Evolutionary conservation across 2,888 invertebrate genomes (phyloP).

Genomic region (Trachelus tabidus): DNA sequence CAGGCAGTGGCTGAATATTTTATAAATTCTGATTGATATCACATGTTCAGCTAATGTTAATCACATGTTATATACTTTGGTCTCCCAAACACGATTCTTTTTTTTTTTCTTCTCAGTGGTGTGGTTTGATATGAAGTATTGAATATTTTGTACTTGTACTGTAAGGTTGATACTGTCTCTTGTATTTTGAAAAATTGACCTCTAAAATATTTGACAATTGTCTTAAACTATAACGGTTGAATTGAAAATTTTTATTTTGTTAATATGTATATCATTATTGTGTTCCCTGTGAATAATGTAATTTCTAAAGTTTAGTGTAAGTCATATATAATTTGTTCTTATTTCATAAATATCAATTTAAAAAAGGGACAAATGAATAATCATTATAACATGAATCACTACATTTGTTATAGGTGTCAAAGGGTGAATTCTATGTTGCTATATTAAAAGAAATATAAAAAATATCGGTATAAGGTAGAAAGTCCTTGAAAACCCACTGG

Average conservation of each 20-base stretch:
- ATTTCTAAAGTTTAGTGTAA: background rate
- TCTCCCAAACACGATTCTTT: background rate
- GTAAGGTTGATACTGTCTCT: background rate
- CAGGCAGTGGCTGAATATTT: background rate
- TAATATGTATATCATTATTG: background rate
- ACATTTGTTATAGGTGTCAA: conserved; percentile 43
- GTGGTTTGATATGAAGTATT: background rate
- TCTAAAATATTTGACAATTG: background rate
- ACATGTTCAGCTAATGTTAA: background rate
- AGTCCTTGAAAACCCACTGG: background rate
- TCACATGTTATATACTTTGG: background rate
- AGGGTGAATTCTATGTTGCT: background rate
- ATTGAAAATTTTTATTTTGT: background rate
- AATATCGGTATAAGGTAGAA: background rate
- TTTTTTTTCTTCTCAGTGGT: background rate
- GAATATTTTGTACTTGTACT: conserved; percentile 1
- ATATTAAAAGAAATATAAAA: background rate
- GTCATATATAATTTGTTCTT: background rate
- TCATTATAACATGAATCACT: background rate
- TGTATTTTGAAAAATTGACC: background rate
- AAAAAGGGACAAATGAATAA: background rate
- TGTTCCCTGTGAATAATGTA: background rate
- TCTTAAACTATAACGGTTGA: background rate
- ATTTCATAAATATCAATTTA: background rate
- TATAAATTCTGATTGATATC: background rate